Evolutionary conservation across 2,797 vertebrate species (phyloP).

Genomic region (Centroberyx gerrardi): DNA sequence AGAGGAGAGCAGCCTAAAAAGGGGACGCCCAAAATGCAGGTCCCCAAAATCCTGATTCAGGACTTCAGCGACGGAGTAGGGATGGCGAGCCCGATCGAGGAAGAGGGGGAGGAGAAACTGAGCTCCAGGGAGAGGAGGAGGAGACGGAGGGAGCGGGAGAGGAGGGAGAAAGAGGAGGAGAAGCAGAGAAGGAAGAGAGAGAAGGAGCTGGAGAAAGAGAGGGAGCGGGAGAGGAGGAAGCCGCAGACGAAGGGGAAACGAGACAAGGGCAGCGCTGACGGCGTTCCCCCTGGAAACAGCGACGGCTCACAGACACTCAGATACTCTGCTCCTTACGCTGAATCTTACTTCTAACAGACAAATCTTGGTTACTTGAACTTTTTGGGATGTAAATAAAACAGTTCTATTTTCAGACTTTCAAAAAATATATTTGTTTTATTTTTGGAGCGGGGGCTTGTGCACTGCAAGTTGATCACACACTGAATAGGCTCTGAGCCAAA

Average conservation of each 20-base stretch:
- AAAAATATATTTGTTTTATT: slow-evolving; percentile 74
- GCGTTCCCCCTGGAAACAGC: slow-evolving; percentile 26
- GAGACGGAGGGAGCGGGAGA: slow-evolving; percentile 81
- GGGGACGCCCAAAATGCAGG: slow-evolving; percentile 65
- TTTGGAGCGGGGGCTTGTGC: slow-evolving; percentile 25
- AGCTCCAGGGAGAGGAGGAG: slow-evolving; percentile 81
- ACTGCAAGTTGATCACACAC: slow-evolving; percentile 46
- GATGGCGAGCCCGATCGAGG: slow-evolving; percentile 28
- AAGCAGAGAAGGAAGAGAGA: slow-evolving; percentile 73
- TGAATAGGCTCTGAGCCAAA: slow-evolving; percentile 17
- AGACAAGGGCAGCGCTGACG: slow-evolving; percentile 32
- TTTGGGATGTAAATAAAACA: slow-evolving; percentile 71
- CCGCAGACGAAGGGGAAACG: slow-evolving; percentile 86
- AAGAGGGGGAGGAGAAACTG: slow-evolving; percentile 60
- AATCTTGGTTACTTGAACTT: slow-evolving; percentile 25
- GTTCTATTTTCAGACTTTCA: slow-evolving; percentile 45
- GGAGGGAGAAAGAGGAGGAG: slow-evolving; percentile 76
- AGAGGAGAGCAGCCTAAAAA: slow-evolving; percentile 71
- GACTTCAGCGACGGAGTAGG: slow-evolving; percentile 82
- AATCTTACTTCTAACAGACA: slow-evolving; percentile 86
- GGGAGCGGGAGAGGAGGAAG: slow-evolving; percentile 84
- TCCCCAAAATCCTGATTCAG: slow-evolving; percentile 87
- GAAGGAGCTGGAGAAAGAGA: slow-evolving; percentile 85
- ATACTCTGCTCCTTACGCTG: slow-evolving; percentile 78
- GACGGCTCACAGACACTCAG: slow-evolving; percentile 63